phyloP scores from a whole-genome alignment of 2,797 vertebrate species.

The Myiothlypis coronata region DNA sequence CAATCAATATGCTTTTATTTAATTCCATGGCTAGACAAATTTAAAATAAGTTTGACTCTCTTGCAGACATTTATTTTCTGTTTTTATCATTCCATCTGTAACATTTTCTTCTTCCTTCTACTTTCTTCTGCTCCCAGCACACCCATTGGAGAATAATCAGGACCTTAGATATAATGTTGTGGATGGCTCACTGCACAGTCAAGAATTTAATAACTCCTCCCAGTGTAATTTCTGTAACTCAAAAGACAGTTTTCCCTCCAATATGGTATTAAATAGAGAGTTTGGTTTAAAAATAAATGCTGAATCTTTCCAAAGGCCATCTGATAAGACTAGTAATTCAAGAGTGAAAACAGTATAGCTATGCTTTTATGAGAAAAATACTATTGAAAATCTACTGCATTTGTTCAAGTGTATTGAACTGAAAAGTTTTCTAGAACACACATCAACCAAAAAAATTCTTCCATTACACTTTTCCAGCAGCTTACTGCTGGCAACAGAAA shows the following conservation, averaged over 20 bases:
- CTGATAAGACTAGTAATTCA: not conserved
- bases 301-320: conserved; percentile 31
- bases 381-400: not conserved
- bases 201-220: not conserved
- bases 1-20: not conserved
- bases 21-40: not conserved
- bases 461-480: not conserved
- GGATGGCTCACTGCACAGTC: not conserved
- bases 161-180: not conserved
- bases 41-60: not conserved
- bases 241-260: not conserved
- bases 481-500: not conserved
- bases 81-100: not conserved
- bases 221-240: conserved; percentile 15
- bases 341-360: not conserved
- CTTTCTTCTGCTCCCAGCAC: not conserved
- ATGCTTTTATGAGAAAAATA: not conserved
- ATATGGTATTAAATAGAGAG: not conserved
- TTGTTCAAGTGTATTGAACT: not conserved
- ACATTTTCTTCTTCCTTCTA: not conserved
- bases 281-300: conserved; percentile 33
- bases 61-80: not conserved
- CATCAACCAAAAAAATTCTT: not conserved
- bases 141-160: not conserved
- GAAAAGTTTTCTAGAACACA: not conserved